These are phyloP conservation scores for Cnemophilus loriae DNA, from an alignment of 2,113 vertebrate genomes.

Conservation along the genomic window DNA sequence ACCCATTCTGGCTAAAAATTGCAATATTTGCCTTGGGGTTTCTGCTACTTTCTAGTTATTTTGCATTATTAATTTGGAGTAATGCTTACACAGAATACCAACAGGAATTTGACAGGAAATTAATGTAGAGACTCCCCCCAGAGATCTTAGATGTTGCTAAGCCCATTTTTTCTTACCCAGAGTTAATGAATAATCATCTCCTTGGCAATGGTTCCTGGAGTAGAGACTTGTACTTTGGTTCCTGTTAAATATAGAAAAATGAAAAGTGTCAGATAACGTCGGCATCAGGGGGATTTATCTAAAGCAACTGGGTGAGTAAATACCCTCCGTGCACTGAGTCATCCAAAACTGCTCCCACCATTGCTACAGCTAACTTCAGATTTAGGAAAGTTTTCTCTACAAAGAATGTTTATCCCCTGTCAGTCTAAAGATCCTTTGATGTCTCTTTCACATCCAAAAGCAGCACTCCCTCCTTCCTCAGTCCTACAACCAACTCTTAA, in stretches of 20 bases:
- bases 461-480: background rate
- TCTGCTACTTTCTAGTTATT: constrained; percentile 12
- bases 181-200: constrained; percentile 60
- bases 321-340: background rate
- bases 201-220: constrained; percentile 33
- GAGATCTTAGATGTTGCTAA: constrained; percentile 24
- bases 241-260: constrained; percentile 20
- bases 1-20: background rate
- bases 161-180: constrained; percentile 25
- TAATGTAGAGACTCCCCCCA: background rate
- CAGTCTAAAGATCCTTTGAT: background rate
- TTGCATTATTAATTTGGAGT: constrained; percentile 41
- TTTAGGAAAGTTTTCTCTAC: background rate
- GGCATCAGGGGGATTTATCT: background rate
- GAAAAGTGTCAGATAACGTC: background rate
- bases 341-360: background rate
- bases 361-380: background rate
- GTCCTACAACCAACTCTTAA: background rate
- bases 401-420: background rate
- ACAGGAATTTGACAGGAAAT: constrained; percentile 45
- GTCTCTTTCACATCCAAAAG: background rate
- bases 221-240: constrained; percentile 22
- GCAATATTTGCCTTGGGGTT: background rate
- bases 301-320: background rate
- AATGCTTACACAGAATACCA: constrained; percentile 16